Base-by-base conservation (phyloP, 2,113 vertebrate species). In the Haemorhous mexicanus region DNA sequence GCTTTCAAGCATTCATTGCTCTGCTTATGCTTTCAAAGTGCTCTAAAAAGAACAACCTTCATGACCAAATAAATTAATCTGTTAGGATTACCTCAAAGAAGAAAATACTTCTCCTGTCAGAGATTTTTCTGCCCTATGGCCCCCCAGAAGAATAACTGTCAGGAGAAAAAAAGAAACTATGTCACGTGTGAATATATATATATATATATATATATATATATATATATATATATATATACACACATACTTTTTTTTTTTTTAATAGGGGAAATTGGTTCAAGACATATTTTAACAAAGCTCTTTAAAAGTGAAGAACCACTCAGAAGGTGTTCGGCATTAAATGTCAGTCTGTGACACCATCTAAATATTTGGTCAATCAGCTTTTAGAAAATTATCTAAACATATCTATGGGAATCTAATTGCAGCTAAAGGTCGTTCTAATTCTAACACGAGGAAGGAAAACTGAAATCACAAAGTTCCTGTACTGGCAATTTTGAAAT, bases 311-410 rank as follows among this genome's bases (percentile, higher is more conserved):
- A 59, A 84, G 52, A 74, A 41, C 77, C 18, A 55, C 23, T 93
- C 72, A 79, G 62, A 90, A 96, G 90, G 10, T 84, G 53, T 84
- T 95, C 83, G 67, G 16, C 78, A 93, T 92, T 95, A 93, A 87
- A 90, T 92, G 50, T 39, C 50, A 94, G 22, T 92, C 39, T 73
- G 50, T 96, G 92, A 85, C 53, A 84, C 52, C 79, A 97, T 95
- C 90, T 90, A 97, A 96, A 97, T 96, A 96, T 96, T 96, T 96
- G 94, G 93, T 93, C 92, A 85, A 91, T 63, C n/a, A 49, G n/a
- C n/a, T 95, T 93, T 94, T 89, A 94, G 41, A 93, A 94, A 96
- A 96, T 93, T 95, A 93, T 68, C 50, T 78, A 91, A 97, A 94
- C 44, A 88, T 67, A 91, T 62, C 41, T 35, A 10, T 70, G 63